A percentile compares a stretch with the other conserved stretches of the same genome.
phyloP scores from a whole-genome alignment of 1,140 invertebrate species.

The Aphelenchoides besseyi region DNA sequence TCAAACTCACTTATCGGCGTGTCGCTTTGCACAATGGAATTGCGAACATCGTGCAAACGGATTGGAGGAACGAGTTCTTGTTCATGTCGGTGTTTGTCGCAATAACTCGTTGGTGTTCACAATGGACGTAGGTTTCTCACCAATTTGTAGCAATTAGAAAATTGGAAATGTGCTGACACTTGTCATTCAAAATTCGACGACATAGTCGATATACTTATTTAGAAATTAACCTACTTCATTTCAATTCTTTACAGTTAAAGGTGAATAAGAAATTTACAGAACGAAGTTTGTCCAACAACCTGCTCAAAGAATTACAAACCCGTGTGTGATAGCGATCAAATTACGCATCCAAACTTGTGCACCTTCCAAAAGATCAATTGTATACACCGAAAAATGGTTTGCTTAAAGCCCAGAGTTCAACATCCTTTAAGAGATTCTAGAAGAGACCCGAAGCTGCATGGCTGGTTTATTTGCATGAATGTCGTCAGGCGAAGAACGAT shows the following conservation, averaged over 20 bases:
- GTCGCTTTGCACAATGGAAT: constrained; percentile 47
- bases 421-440: neutral
- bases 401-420: neutral
- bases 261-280: no score
- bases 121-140: constrained; percentile 17
- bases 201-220: neutral
- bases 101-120: constrained; percentile 33
- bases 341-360: constrained; percentile 51
- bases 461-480: constrained; percentile 34
- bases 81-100: constrained; percentile 42
- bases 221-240: neutral
- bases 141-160: neutral
- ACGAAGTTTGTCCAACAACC: constrained; percentile 44
- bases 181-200: neutral
- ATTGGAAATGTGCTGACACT: neutral
- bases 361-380: constrained; percentile 53
- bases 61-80: constrained; percentile 38
- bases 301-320: constrained; percentile 40
- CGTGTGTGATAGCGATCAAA: constrained; percentile 43
- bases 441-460: constrained; percentile 20
- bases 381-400: constrained; percentile 38
- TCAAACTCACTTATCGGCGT: constrained; percentile 24
- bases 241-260: no score
- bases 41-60: constrained; percentile 27
- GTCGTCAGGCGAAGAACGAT: constrained; percentile 6